Percentiles rank a stretch among this genome's conserved stretches.
phyloP scores from a whole-genome alignment of 1,140 invertebrate species.

The Hirudo medicinalis region DNA sequence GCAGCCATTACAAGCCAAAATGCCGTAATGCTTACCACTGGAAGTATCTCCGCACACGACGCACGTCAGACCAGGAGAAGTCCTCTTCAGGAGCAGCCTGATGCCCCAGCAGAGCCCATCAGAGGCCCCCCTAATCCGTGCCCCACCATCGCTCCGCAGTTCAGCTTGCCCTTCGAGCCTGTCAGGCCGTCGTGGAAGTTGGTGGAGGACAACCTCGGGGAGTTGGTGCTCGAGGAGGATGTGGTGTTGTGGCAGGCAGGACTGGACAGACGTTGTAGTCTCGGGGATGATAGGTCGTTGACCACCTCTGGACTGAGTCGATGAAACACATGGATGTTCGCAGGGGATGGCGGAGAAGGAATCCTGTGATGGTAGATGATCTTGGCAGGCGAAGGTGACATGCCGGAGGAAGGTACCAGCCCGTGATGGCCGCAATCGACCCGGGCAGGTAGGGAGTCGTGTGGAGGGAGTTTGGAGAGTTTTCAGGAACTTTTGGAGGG shows the following conservation, averaged over 20 bases:
- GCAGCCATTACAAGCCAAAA: constrained; percentile 96
- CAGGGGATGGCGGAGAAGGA: too few relatives aligned
- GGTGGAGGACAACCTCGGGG: background rate
- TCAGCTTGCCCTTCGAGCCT: constrained; percentile 11
- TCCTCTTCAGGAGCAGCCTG: constrained; percentile 23
- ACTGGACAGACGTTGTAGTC: background rate
- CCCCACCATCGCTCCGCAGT: background rate
- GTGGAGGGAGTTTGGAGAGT: background rate
- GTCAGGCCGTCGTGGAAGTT: background rate
- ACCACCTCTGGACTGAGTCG: background rate
- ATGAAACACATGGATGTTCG: background rate
- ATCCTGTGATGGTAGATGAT: background rate
- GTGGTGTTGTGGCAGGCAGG: background rate
- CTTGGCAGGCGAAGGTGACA: background rate
- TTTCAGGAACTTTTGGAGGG: background rate
- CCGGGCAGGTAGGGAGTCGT: background rate
- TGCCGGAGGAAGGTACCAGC: background rate
- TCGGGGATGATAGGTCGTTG: background rate
- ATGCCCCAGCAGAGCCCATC: constrained; percentile 22
- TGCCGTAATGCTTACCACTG: constrained; percentile 93
- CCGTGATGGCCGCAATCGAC: constrained; percentile 1
- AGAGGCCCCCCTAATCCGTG: background rate
- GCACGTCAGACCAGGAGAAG: constrained; percentile 48
- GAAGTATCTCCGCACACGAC: constrained; percentile 93
- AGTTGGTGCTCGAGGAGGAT: background rate